Evolutionary conservation across 2,113 vertebrate genomes (phyloP).

Genomic region (Dasyprocta punctata): DNA sequence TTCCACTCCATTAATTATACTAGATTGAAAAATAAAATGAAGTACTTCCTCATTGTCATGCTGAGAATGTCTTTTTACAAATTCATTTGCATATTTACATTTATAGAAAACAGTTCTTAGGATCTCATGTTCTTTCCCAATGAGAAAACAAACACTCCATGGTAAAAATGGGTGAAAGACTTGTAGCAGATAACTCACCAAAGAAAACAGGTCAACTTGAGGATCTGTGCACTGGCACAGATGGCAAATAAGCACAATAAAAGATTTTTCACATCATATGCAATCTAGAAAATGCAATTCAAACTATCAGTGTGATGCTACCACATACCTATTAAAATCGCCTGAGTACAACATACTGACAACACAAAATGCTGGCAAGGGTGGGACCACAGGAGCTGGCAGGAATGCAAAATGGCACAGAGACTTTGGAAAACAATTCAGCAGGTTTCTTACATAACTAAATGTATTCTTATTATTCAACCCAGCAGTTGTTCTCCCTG

Average conservation of each 20-base stretch:
- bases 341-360: background rate
- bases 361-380: background rate
- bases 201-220: background rate
- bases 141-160: background rate
- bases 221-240: background rate
- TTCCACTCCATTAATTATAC: background rate
- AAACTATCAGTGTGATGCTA: background rate
- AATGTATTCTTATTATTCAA: background rate
- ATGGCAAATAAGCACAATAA: background rate
- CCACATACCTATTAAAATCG: background rate
- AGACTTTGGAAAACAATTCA: background rate
- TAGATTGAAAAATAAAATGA: background rate
- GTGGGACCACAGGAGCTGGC: background rate
- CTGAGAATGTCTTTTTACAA: background rate
- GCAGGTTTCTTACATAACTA: background rate
- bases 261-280: background rate
- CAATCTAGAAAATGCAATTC: background rate
- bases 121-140: background rate
- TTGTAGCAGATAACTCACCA: background rate
- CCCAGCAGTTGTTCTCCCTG: background rate
- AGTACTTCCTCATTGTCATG: background rate
- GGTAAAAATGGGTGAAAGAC: background rate
- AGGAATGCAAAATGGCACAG: background rate
- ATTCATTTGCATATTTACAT: background rate
- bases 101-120: background rate